Base-by-base conservation (phyloP, 2,888 invertebrate species). In the Caenorhabditis sulstoni region DNA sequence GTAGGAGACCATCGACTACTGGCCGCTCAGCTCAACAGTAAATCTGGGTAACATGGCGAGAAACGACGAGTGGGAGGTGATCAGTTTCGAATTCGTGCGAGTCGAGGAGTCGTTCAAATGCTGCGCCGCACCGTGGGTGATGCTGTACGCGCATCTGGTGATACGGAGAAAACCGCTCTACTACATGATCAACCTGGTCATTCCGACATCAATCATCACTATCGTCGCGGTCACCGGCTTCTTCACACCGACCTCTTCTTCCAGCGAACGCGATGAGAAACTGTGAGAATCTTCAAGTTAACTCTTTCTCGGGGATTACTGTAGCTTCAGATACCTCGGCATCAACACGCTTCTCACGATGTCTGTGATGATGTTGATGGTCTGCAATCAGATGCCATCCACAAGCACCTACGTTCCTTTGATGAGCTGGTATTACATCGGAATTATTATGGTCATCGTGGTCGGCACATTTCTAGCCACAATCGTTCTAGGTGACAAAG, bases 381-480 rank as follows among this genome's bases (percentile, higher is more conserved):
- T 92, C 7, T 85, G 86, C 58, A 89, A 92, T 79, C 91, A 91
- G 67, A 92, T 92, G 91, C 92, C 92, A 0, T 91, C 91, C 9
- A 92, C 92, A 0, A 91, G 91, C 18, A 91, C 91, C 59, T 91
- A 91, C 83, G 91, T 92, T 22, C 92, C 92, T 8, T 86, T 92
- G 12, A 91, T 92, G 84, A 91, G 92, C 74, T 87, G 92, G 80
- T 92, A 92, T 83, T 92, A 92, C 78, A 91, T 92, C 22, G 91
- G 91, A 11, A 91, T 92, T 37, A 92, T 92, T 52, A 91, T 91
- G 35, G 91, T 92, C 18, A 92, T 92, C 7, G 92, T 92, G 0
- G 87, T 91, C 14, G 92, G 92, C 20, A 92, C 92, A 1, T 91
- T 91, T 9, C 89, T 92, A 88, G 91, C 92, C 5, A 91, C 91